Percentiles rank a stretch among this genome's conserved stretches.
phyloP scores from a whole-genome alignment of 2,113 vertebrate species.

The Alethe diademata region DNA sequence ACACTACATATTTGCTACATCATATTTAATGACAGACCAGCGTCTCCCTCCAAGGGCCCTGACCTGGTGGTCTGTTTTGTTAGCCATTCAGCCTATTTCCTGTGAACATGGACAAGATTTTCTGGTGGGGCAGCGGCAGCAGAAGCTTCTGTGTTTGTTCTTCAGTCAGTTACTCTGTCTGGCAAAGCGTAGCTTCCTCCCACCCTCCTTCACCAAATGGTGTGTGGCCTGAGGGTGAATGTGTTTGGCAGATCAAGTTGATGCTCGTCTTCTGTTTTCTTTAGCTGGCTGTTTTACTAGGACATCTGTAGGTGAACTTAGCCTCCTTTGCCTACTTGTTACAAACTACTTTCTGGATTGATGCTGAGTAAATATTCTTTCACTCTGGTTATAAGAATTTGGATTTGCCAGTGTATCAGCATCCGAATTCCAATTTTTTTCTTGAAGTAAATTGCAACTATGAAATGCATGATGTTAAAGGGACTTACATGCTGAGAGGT shows the following conservation, averaged over 20 bases:
- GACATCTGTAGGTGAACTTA: slow-evolving; percentile 31
- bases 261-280: slow-evolving; percentile 6
- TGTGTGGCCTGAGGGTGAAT: slow-evolving; percentile 7
- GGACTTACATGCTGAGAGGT: background rate
- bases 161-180: background rate
- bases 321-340: background rate
- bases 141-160: background rate
- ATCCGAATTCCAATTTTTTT: fast-evolving
- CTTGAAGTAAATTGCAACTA: background rate
- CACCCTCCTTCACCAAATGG: background rate
- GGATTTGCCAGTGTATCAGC: background rate
- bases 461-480: background rate
- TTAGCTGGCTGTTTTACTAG: background rate
- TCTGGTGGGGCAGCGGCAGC: background rate
- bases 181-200: background rate
- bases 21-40: background rate
- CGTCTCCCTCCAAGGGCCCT: fast-evolving
- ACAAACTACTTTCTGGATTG: background rate
- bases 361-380: background rate
- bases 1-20: background rate
- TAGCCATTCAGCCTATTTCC: background rate
- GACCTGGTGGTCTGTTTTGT: background rate
- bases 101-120: background rate
- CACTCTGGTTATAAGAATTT: background rate
- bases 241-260: slow-evolving; percentile 16